Base-by-base conservation (phyloP, 2,113 vertebrate species). In the Antigone vipio region DNA sequence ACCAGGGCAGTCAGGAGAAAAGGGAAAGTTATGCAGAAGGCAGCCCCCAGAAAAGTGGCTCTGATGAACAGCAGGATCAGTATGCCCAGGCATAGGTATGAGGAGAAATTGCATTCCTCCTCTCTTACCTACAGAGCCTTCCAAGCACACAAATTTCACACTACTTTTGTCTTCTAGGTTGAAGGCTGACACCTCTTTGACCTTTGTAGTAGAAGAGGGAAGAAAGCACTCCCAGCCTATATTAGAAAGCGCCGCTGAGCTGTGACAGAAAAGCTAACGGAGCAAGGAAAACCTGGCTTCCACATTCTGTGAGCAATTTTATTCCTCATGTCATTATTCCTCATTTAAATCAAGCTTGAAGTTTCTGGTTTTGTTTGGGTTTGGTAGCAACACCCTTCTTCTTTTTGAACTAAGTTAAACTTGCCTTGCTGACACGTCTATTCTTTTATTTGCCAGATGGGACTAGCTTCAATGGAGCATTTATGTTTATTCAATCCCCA, bases 391-490 rank as follows among this genome's bases (percentile, higher is more conserved):
- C 24, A 76, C 44, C 38, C 9, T 44, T 83, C 78, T 78, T 67
- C 44, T 71, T 88, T 81, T 72, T 80, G 42, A 82, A 77, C 18
- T 21, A 71, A 80, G 85, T 60, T 66, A 81, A 92, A 80, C 26
- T 64, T 84, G 73, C 50, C 35, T 93, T 88, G 89, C 60, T 96
- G 88, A 95, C 80, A 63, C 12, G 16, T 89, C 71, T 94, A 14
- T 93, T 92, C 55, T 94, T 89, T 94, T 88, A 78, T 93, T 96
- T 96, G 53, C 68, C 88, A 94, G 76, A 92, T 92, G 82, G 59
- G 45, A 94, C 55, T 60, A 74, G 59, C 62, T 94, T 96, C 87
- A 94, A 93, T 92, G 56, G 58, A 89, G 18, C 69, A 85, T 35
- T 95, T 97, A 60, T 85, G 52, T 85, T 95, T 92, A 88, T 95